Evolutionary conservation across 1,140 invertebrate species (phyloP).

Genomic region (Saxidomus purpurata): DNA sequence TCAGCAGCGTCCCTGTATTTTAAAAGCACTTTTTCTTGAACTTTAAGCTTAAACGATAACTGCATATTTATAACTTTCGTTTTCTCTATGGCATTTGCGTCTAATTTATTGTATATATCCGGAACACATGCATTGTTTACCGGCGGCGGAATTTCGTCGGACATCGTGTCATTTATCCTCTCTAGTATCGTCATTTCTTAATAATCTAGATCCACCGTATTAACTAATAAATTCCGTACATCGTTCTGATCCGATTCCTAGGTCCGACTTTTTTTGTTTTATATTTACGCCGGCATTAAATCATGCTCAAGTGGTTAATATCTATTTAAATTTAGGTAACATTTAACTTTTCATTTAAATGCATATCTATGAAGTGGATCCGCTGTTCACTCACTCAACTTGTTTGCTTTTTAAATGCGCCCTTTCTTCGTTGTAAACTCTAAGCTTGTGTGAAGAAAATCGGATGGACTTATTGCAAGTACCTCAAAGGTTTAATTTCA

Average conservation of each 20-base stretch:
- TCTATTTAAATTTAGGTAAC: background rate
- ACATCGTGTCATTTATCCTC: background rate
- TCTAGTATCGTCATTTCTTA: background rate
- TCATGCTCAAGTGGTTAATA: background rate
- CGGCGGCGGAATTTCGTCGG: constrained; percentile 70
- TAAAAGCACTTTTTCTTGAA: constrained; percentile 76
- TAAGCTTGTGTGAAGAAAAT: background rate
- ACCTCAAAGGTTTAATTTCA: background rate
- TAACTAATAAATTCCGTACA: no score
- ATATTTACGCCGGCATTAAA: background rate
- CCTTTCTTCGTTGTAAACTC: background rate
- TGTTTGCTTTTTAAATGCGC: background rate
- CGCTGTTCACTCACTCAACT: background rate
- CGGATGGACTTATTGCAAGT: background rate
- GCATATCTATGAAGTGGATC: background rate
- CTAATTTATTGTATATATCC: constrained; percentile 80
- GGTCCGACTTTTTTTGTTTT: background rate
- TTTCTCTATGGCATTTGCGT: constrained; percentile 79
- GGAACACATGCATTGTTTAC: constrained; percentile 80
- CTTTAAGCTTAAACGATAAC: constrained; percentile 70
- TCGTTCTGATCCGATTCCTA: no score
- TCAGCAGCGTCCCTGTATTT: constrained; percentile 74
- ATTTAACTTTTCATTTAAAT: constrained; percentile 14
- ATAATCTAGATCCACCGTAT: background rate
- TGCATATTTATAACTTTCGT: constrained; percentile 78